These are phyloP conservation scores for Chloroceryle aenea DNA, from an alignment of 2,113 vertebrate genomes.

Conservation along the genomic window DNA sequence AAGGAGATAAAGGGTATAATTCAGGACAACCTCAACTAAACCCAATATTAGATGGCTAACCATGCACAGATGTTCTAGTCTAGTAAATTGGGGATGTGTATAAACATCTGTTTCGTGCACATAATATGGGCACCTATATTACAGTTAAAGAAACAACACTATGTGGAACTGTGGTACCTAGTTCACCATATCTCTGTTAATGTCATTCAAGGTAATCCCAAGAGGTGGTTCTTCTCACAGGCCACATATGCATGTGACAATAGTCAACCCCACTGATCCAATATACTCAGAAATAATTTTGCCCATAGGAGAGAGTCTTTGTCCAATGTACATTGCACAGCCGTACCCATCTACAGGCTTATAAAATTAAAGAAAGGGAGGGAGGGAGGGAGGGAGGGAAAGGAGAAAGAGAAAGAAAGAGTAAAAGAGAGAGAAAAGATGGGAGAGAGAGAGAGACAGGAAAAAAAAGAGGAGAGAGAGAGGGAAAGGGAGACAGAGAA, in stretches of 20 bases:
- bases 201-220: neutral
- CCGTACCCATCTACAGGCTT: neutral
- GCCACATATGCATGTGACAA: fast-evolving
- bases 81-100: fast-evolving
- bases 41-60: neutral
- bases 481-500: neutral
- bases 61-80: neutral
- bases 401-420: too few relatives aligned
- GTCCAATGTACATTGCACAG: neutral
- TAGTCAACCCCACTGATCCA: neutral
- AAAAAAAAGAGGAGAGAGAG: too few relatives aligned
- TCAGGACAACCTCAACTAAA: neutral
- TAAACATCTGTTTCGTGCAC: neutral
- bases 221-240: neutral
- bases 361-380: neutral
- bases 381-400: too few relatives aligned
- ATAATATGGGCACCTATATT: neutral
- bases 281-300: neutral
- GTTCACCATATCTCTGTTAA: neutral
- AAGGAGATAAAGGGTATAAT: neutral
- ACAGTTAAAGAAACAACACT: neutral
- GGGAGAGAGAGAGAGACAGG: neutral
- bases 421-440: neutral
- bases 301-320: neutral
- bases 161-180: neutral